Evolutionary conservation across 37 sponge, comb jelly and placozoan genomes (phyloP).

Genomic region (Oscarella lobularis): DNA sequence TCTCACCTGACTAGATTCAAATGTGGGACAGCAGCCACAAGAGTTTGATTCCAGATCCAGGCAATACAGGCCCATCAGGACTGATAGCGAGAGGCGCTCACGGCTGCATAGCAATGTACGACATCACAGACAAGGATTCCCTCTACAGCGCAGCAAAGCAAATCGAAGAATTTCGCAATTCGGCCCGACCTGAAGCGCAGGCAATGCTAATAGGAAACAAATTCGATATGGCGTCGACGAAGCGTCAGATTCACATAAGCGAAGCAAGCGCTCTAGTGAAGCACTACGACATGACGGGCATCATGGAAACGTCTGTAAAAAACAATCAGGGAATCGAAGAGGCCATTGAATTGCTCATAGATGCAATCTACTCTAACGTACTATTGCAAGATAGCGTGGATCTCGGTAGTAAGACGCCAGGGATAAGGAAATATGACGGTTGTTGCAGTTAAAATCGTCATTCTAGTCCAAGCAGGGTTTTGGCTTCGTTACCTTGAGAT

Average conservation of each 20-base stretch:
- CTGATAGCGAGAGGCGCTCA: background rate
- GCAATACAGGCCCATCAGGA: background rate
- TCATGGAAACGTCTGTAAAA: slow-evolving; percentile 2
- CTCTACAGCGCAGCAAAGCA: background rate
- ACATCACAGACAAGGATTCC: background rate
- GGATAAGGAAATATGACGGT: too few species aligned
- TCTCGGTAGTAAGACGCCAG: too few species aligned
- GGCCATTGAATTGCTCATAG: background rate
- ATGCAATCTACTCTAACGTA: background rate
- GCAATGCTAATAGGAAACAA: slow-evolving; percentile 7
- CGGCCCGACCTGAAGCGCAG: background rate
- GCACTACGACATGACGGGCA: background rate
- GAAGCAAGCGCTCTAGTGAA: background rate
- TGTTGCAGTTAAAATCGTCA: slow-evolving; percentile 9
- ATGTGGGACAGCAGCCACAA: background rate
- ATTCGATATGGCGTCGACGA: background rate
- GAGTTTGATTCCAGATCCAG: background rate
- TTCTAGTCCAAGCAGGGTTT: slow-evolving; percentile 60
- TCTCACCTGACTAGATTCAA: too few species aligned
- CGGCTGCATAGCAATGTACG: background rate
- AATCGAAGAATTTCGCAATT: background rate
- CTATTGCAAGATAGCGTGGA: too few species aligned
- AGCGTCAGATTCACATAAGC: background rate
- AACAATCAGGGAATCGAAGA: background rate
- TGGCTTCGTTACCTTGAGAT: slow-evolving; percentile 70